Percentiles rank a stretch among this genome's conserved stretches.
Evolutionary conservation across 1,140 invertebrate genomes (phyloP).

Genomic region (Drosophila jambulina): DNA sequence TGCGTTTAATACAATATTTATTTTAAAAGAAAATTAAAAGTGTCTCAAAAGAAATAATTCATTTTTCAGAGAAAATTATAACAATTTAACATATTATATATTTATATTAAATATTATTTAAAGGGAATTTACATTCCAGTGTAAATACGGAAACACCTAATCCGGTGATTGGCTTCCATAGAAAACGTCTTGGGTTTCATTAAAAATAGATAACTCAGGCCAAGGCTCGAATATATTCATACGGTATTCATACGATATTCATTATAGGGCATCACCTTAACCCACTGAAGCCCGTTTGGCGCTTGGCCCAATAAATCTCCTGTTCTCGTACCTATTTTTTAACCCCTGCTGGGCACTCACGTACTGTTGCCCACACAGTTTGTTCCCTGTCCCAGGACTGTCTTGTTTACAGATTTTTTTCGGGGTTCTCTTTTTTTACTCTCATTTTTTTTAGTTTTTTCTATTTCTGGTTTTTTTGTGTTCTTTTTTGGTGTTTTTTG

Average conservation of each 20-base stretch:
- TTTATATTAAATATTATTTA: no score
- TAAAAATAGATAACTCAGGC: neutral
- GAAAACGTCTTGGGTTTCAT: neutral
- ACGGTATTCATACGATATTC: slow-evolving; percentile 25
- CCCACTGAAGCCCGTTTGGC: slow-evolving; percentile 1
- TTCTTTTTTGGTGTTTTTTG: neutral
- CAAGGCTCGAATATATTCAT: neutral
- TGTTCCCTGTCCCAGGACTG: slow-evolving; percentile 46
- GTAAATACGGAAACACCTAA: neutral
- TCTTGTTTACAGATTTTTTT: slow-evolving; percentile 52
- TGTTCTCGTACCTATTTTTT: neutral
- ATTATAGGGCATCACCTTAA: slow-evolving; percentile 28
- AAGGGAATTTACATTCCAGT: neutral
- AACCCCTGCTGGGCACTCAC: slow-evolving; percentile 27
- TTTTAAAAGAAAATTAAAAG: no score
- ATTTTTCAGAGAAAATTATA: neutral
- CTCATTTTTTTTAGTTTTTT: neutral
- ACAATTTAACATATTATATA: no score
- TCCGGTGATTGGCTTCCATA: neutral
- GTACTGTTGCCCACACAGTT: slow-evolving; percentile 34
- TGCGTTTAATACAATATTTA: no score
- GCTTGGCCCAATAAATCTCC: slow-evolving; percentile 8
- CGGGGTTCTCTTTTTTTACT: neutral
- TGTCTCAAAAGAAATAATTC: neutral
- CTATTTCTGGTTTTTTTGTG: slow-evolving; percentile 6